Percentiles rank a stretch among this genome's conserved stretches.
Conservation (phyloP, 2,888 invertebrate species). For the Halictus quadricinctus region DNA sequence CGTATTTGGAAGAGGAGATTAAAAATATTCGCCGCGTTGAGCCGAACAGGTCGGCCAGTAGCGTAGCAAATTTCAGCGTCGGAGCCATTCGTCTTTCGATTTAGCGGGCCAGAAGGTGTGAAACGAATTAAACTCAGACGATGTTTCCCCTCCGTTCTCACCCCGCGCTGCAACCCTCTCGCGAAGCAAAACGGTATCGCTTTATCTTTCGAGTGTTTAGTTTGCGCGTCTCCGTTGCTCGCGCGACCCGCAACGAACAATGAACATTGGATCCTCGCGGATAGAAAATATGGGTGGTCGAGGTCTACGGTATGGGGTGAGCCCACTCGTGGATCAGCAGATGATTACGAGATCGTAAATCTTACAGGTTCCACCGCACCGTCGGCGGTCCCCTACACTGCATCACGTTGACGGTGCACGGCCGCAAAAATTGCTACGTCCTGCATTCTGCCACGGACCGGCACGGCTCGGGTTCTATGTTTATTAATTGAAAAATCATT, state of each 20-base stretch:
- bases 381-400: slow-evolving; percentile 65
- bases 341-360: slow-evolving; percentile 74
- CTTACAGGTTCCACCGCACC: slow-evolving; percentile 58
- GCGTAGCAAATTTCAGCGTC: slow-evolving; percentile 54
- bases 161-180: slow-evolving; percentile 13
- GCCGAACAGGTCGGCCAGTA: neutral
- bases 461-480: slow-evolving; percentile 31
- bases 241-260: slow-evolving; percentile 57
- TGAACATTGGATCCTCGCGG: slow-evolving; percentile 68
- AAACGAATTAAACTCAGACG: slow-evolving; percentile 74
- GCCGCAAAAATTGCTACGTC: slow-evolving; percentile 55
- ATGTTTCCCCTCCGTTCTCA: slow-evolving; percentile 21
- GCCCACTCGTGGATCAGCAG: slow-evolving; percentile 72
- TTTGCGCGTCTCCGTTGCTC: slow-evolving; percentile 22
- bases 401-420: slow-evolving; percentile 66
- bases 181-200: slow-evolving; percentile 14
- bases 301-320: slow-evolving; percentile 15
- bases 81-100: slow-evolving; percentile 75
- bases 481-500: slow-evolving; percentile 74
- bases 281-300: slow-evolving; percentile 70
- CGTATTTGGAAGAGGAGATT: neutral
- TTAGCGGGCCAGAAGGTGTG: slow-evolving; percentile 72
- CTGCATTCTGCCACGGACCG: slow-evolving; percentile 5
- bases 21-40: slow-evolving; percentile 6
- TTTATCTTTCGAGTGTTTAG: slow-evolving; percentile 44